Evolutionary conservation across 2,888 invertebrate species (phyloP).

Genomic region (Alsophila aescularia): DNA sequence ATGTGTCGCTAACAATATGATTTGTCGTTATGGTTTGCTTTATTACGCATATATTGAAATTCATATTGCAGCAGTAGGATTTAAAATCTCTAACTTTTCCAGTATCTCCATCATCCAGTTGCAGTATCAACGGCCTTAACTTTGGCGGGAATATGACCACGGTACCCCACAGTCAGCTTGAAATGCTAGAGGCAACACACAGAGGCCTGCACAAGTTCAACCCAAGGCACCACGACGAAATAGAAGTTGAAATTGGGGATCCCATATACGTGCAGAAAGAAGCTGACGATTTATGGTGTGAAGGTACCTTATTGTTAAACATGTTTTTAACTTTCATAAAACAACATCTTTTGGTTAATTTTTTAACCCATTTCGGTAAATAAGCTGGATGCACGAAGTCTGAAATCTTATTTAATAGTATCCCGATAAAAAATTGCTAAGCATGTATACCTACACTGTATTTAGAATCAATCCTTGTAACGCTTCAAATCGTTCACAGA

Average conservation of each 20-base stretch:
- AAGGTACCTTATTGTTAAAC: conserved; percentile 90
- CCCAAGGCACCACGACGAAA: conserved; percentile 97
- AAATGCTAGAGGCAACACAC: conserved; percentile 96
- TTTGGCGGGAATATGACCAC: conserved; percentile 87
- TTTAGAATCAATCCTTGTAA: too few species aligned
- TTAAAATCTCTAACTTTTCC: conserved; percentile 47
- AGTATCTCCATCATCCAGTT: conserved; percentile 85
- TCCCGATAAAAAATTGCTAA: too few species aligned
- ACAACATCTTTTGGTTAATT: too few species aligned
- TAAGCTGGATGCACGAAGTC: too few species aligned
- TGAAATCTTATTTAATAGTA: too few species aligned
- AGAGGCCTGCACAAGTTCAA: conserved; percentile 98
- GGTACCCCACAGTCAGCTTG: conserved; percentile 91
- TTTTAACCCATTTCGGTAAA: too few species aligned
- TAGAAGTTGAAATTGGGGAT: conserved; percentile 98
- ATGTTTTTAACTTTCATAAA: too few species aligned
- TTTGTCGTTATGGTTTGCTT: too few species aligned
- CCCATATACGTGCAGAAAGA: conserved; percentile 98
- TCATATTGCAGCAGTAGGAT: neutral
- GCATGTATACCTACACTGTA: too few species aligned
- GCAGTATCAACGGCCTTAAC: conserved; percentile 80
- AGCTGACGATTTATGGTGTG: conserved; percentile 98
- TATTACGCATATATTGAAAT: too few species aligned
- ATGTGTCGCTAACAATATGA: too few species aligned
- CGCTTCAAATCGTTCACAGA: too few species aligned